phyloP scores from a whole-genome alignment of 1,140 invertebrate species.

The Melanaphis sacchari region DNA sequence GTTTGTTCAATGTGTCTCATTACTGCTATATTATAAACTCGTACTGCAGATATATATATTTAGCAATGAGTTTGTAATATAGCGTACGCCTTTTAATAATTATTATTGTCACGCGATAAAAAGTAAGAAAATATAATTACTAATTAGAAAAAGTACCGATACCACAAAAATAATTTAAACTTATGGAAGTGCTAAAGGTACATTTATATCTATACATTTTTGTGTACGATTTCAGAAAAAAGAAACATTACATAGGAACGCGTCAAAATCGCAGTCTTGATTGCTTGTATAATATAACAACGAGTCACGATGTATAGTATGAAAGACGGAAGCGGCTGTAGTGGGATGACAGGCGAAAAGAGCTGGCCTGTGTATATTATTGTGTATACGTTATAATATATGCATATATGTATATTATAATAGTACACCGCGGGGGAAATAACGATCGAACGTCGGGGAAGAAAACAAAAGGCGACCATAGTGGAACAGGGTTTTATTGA shows the following conservation, averaged over 20 bases:
- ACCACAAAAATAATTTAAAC: neutral
- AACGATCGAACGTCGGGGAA: neutral
- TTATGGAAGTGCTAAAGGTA: neutral
- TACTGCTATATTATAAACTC: neutral
- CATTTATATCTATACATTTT: neutral
- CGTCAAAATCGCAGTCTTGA: neutral
- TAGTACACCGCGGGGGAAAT: neutral
- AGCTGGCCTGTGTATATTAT: neutral
- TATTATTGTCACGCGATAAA: neutral
- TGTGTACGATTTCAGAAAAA: neutral
- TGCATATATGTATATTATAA: neutral
- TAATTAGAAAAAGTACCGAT: neutral
- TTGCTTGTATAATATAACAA: neutral
- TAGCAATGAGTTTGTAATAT: neutral
- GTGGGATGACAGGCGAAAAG: neutral
- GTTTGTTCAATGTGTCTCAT: neutral
- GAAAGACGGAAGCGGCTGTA: neutral
- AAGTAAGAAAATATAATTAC: neutral
- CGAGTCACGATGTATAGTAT: neutral
- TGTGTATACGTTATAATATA: neutral
- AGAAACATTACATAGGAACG: neutral
- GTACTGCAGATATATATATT: no score
- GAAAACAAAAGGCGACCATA: conserved; percentile 28
- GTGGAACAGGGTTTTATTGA: conserved; percentile 12
- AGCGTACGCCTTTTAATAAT: neutral